Percentiles rank a stretch among this genome's conserved stretches.
These are phyloP conservation scores for Elmis aenea DNA, from an alignment of 2,888 invertebrate genomes.

Conservation along the genomic window DNA sequence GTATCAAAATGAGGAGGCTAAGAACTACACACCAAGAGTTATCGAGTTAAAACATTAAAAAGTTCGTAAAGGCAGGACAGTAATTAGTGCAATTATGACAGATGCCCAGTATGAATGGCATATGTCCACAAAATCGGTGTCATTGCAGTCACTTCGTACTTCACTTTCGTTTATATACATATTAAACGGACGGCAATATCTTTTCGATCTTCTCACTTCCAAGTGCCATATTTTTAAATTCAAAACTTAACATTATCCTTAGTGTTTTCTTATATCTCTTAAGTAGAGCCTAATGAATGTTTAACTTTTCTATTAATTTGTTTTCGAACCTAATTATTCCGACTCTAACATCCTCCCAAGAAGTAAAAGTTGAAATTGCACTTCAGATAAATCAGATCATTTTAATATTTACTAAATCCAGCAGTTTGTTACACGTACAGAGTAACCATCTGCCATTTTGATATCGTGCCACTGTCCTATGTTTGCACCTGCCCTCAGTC, in stretches of 20 bases:
- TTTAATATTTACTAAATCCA: constrained; percentile 6
- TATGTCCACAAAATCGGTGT: constrained; percentile 32
- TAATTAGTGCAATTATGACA: constrained; percentile 39
- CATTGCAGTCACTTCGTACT: constrained; percentile 33
- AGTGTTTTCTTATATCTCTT: neutral
- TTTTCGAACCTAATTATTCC: neutral
- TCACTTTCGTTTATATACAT: constrained; percentile 30
- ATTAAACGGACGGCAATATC: constrained; percentile 41
- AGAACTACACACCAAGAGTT: constrained; percentile 44
- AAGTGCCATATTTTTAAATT: constrained; percentile 1
- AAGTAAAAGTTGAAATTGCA: constrained; percentile 13
- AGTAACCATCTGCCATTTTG: constrained; percentile 10
- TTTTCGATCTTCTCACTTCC: constrained; percentile 27
- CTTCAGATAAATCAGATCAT: constrained; percentile 13
- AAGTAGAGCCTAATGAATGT: neutral
- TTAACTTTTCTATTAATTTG: neutral
- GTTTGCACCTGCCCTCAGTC: constrained; percentile 45
- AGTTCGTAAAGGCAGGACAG: constrained; percentile 42
- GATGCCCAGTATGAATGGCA: constrained; percentile 35
- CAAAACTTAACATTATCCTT: neutral
- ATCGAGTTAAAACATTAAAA: constrained; percentile 20
- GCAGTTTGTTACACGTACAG: neutral
- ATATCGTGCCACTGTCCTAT: constrained; percentile 17
- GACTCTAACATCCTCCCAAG: constrained; percentile 9
- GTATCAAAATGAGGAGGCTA: constrained; percentile 47